These are phyloP conservation scores for Calameuta pallipes DNA, from an alignment of 2,888 invertebrate species.

Conservation along the genomic window DNA sequence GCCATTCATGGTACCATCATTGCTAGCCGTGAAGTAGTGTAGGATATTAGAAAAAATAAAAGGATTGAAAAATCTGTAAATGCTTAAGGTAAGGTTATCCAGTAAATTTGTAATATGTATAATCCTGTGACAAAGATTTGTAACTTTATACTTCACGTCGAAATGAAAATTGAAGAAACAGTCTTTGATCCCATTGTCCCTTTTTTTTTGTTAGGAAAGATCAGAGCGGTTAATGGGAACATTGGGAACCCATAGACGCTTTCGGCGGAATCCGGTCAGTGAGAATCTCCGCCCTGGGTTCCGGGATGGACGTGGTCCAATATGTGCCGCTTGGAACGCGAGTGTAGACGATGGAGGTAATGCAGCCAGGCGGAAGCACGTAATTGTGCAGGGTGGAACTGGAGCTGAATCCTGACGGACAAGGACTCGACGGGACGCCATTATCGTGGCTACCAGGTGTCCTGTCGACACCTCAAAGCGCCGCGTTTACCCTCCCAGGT, in stretches of 20 bases:
- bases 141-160: not conserved
- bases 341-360: slow-evolving; percentile 14
- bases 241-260: not conserved
- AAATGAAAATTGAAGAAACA: not conserved
- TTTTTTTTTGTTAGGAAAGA: not conserved
- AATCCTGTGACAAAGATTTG: not conserved
- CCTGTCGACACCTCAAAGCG: slow-evolving; percentile 57
- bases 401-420: slow-evolving; percentile 37
- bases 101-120: not conserved
- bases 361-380: slow-evolving; percentile 49
- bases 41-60: not conserved
- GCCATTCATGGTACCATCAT: not conserved
- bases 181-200: not conserved
- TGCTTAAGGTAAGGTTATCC: not conserved
- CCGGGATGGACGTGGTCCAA: not conserved
- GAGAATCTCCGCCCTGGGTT: not conserved
- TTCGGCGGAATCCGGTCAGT: not conserved
- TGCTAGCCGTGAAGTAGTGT: not conserved
- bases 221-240: not conserved
- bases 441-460: slow-evolving; percentile 56
- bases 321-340: not conserved
- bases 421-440: slow-evolving; percentile 38
- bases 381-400: slow-evolving; percentile 41
- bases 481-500: slow-evolving; percentile 15
- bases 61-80: not conserved